Evolutionary conservation across 2,888 invertebrate species (phyloP), one percentile per base, ranked within the genome.

Genomic region (Clistopyga incitator): DNA sequence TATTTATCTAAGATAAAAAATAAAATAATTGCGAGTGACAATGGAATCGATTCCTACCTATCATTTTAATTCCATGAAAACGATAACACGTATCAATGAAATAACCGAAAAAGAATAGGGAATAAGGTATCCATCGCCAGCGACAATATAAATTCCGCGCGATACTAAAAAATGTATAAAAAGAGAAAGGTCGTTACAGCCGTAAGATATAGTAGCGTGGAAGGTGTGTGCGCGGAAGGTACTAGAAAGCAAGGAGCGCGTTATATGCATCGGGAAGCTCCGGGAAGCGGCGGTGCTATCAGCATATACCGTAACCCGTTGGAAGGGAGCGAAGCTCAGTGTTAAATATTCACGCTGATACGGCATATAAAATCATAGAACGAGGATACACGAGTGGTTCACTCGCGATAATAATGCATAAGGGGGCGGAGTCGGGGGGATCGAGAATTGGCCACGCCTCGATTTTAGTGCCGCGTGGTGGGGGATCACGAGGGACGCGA

Each of bases 361-460:
- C 88, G 89, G 90, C 91, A 90, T 91, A 91, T 91, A 92, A 92
- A 92, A 92, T 92, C 92, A 93, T 93, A 93, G 90, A 91, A 89
- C 20, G 84, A 81, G 74, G n/a, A 56, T 47, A 78, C 54, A 65
- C 56, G 75, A 74, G 85, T 79, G 77, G 56, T 86, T 85, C 81
- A 84, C 88, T 84, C 82, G 88, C 85, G 91, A 93, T 93, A 92
- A 93, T 93, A 93, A 93, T 92, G 93, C 92, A 92, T 93, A 93
- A 93, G 92, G 91, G 88, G 92, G 93, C 91, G 93, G 91, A 87
- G 87, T 87, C 82, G 61, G 23, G 38, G 38, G 78, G 82, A 77
- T 81, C 78, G 89, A 80, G 87, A 81, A 77, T 80, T 87, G 86
- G 88, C 91, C 91, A 91, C 92, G 91, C 92, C 89, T 81, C 87